A percentile compares a stretch with the other conserved stretches of the same genome.
Evolutionary conservation across 2,797 vertebrate species (phyloP).

Genomic region (Micrastur ruficollis): DNA sequence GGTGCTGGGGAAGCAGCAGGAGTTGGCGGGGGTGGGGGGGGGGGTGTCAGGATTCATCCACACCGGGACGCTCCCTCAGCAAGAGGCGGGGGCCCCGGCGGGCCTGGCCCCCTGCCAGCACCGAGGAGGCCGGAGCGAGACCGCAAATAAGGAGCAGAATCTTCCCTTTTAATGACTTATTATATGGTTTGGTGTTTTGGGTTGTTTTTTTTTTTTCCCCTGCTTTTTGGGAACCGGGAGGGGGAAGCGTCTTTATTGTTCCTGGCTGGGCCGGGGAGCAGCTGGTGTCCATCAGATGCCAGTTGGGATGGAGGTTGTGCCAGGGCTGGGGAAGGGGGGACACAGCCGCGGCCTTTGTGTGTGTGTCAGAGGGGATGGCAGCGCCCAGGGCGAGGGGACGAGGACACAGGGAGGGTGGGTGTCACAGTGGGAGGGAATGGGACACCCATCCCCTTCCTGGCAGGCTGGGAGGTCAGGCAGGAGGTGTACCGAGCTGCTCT

Average conservation of each 20-base stretch:
- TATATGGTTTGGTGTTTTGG: slow-evolving; percentile 49
- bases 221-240: slow-evolving; percentile 22
- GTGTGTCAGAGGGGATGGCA: neutral
- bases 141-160: slow-evolving; percentile 69
- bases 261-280: slow-evolving; percentile 42
- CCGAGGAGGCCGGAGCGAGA: slow-evolving; percentile 38
- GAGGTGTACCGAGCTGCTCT: slow-evolving; percentile 43
- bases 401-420: slow-evolving; percentile 1
- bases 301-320: slow-evolving; percentile 50
- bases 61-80: slow-evolving; percentile 5
- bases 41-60: neutral
- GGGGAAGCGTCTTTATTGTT: slow-evolving; percentile 43
- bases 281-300: slow-evolving; percentile 67
- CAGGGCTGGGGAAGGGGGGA: slow-evolving; percentile 2
- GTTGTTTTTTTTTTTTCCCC: neutral
- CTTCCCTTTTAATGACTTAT: slow-evolving; percentile 68
- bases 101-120: slow-evolving; percentile 41
- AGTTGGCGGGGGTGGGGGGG: too few species aligned
- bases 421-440: neutral
- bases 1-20: neutral
- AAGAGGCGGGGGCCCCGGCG: slow-evolving; percentile 14
- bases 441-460: slow-evolving; percentile 9
- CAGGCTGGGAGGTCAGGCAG: slow-evolving; percentile 63
- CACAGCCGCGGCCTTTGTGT: neutral
- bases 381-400: neutral